Evolutionary conservation across 2,113 vertebrate species (phyloP).

Genomic region (Mastomys natalensis): DNA sequence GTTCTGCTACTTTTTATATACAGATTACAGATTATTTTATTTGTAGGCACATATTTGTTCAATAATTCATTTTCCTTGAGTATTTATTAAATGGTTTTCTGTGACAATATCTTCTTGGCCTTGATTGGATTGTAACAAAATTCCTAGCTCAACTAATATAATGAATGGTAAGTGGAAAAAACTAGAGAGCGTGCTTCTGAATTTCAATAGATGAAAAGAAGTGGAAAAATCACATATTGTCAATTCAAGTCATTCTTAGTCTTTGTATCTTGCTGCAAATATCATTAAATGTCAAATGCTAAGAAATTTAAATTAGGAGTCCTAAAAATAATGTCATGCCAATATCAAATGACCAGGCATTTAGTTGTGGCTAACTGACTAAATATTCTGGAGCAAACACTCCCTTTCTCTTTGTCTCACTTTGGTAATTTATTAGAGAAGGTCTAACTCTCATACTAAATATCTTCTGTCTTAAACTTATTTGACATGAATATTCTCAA

Average conservation of each 20-base stretch:
- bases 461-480: slow-evolving; percentile 37
- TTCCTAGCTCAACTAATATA: not conserved
- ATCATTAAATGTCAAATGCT: not conserved
- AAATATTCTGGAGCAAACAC: not conserved
- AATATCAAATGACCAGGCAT: not conserved
- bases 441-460: not conserved
- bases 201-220: not conserved
- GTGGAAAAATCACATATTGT: not conserved
- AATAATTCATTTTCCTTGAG: not conserved
- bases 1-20: not conserved
- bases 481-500: not conserved
- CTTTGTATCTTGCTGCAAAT: not conserved
- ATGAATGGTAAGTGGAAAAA: not conserved
- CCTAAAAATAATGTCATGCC: not conserved
- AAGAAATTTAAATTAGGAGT: slow-evolving; percentile 26
- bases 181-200: not conserved
- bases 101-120: not conserved
- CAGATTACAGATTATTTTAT: not conserved
- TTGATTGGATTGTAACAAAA: not conserved
- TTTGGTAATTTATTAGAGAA: not conserved
- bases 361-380: not conserved
- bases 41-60: not conserved
- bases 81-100: not conserved
- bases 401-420: not conserved
- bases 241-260: not conserved